These are phyloP conservation scores for Campylorhamphus procurvoides DNA, from an alignment of 2,113 vertebrate species.

Conservation along the genomic window DNA sequence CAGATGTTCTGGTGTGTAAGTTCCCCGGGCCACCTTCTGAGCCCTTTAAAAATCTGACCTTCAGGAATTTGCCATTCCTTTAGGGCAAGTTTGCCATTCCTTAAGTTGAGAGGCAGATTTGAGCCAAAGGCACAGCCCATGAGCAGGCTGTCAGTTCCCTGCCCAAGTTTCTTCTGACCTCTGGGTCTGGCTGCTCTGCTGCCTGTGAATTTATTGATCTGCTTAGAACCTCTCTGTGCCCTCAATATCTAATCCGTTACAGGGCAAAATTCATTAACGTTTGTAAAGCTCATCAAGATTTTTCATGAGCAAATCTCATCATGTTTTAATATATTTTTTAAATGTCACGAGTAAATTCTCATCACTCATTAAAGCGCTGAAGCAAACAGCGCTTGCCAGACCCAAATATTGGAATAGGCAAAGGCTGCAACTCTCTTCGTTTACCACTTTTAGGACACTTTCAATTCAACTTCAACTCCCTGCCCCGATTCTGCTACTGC, in stretches of 20 bases:
- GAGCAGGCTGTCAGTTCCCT: neutral
- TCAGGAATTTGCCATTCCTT: neutral
- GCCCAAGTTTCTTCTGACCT: neutral
- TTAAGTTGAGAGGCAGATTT: neutral
- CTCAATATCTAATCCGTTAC: constrained; percentile 25
- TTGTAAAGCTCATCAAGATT: constrained; percentile 58
- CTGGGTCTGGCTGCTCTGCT: neutral
- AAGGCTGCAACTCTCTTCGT: neutral
- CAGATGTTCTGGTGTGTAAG: neutral
- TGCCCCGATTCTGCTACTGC: neutral
- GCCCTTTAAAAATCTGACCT: neutral
- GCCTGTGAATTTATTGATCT: constrained; percentile 15
- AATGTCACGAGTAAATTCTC: constrained; percentile 2
- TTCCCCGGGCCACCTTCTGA: neutral
- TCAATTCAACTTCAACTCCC: neutral
- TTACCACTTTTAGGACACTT: neutral
- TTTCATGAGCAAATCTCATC: constrained; percentile 51
- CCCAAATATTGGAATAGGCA: neutral
- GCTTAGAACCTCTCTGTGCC: neutral
- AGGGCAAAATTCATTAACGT: constrained; percentile 46
- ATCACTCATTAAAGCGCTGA: constrained; percentile 17
- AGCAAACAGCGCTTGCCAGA: neutral
- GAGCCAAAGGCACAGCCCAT: neutral
- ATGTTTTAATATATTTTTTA: constrained; percentile 47
- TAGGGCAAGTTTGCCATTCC: neutral